These are phyloP conservation scores for Hartigia nigra DNA, from an alignment of 2,888 invertebrate species.

Conservation along the genomic window DNA sequence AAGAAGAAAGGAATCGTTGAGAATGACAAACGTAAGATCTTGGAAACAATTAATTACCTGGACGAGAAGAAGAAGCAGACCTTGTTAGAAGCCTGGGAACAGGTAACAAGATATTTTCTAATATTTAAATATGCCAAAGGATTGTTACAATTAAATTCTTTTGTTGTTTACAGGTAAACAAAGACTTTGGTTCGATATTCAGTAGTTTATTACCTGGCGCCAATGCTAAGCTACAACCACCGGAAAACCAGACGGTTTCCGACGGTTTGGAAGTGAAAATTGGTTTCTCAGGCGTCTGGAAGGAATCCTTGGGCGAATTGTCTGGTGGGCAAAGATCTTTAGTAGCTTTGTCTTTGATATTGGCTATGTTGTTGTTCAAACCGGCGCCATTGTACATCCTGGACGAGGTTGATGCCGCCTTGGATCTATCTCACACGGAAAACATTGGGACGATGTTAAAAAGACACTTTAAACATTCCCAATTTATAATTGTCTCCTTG, in stretches of 20 bases:
- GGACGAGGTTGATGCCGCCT: constrained; percentile 98
- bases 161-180: constrained; percentile 73
- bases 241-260: constrained; percentile 78
- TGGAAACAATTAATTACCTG: constrained; percentile 84
- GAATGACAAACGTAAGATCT: constrained; percentile 79
- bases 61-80: constrained; percentile 92
- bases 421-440: constrained; percentile 98
- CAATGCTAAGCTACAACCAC: constrained; percentile 84
- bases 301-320: constrained; percentile 94
- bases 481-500: constrained; percentile 97
- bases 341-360: constrained; percentile 94
- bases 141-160: neutral
- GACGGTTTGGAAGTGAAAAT: constrained; percentile 93
- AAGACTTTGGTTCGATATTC: constrained; percentile 96
- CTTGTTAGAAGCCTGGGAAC: constrained; percentile 83
- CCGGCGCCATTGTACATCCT: constrained; percentile 98
- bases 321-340: constrained; percentile 97
- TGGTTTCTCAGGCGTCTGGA: constrained; percentile 94
- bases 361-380: constrained; percentile 96
- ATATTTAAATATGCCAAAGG: neutral
- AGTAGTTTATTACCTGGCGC: constrained; percentile 91
- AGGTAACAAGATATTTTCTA: constrained; percentile 50
- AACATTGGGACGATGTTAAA: constrained; percentile 97
- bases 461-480: constrained; percentile 87
- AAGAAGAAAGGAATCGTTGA: constrained; percentile 79